These are phyloP conservation scores for Hyphantria cunea DNA, from an alignment of 1,140 invertebrate species.

Conservation along the genomic window DNA sequence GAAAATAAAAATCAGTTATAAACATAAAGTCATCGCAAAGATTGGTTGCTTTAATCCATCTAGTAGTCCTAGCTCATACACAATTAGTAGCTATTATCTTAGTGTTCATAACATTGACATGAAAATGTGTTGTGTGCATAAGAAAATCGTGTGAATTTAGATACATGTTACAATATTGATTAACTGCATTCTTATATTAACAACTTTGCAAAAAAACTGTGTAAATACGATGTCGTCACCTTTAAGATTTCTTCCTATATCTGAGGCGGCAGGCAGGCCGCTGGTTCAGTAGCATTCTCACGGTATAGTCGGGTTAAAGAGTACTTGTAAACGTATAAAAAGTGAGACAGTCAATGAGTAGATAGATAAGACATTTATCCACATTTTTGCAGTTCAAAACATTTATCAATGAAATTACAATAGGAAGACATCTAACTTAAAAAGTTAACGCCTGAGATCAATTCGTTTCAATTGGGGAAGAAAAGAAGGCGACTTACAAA, in stretches of 20 bases:
- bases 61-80: too few species aligned
- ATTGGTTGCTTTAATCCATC: too few species aligned
- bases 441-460: too few species aligned
- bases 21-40: too few species aligned
- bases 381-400: too few species aligned
- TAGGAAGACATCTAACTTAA: too few species aligned
- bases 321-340: slow-evolving; percentile 15
- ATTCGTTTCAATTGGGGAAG: too few species aligned
- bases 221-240: slow-evolving; percentile 35
- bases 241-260: slow-evolving; percentile 32
- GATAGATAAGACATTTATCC: slow-evolving; percentile 1
- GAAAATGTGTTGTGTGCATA: slow-evolving; percentile 7
- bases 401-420: too few species aligned
- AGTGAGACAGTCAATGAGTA: slow-evolving; percentile 8
- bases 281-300: slow-evolving; percentile 27
- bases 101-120: background rate
- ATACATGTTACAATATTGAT: slow-evolving; percentile 38
- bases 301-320: slow-evolving; percentile 15
- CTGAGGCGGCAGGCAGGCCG: slow-evolving; percentile 23
- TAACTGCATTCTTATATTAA: slow-evolving; percentile 37
- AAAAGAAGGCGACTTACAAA: too few species aligned
- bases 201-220: slow-evolving; percentile 27
- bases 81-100: too few species aligned
- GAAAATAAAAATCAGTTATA: too few species aligned
- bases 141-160: slow-evolving; percentile 45